Base-by-base conservation (phyloP, 2,888 invertebrate genomes). In the Drosophila bunnanda region DNA sequence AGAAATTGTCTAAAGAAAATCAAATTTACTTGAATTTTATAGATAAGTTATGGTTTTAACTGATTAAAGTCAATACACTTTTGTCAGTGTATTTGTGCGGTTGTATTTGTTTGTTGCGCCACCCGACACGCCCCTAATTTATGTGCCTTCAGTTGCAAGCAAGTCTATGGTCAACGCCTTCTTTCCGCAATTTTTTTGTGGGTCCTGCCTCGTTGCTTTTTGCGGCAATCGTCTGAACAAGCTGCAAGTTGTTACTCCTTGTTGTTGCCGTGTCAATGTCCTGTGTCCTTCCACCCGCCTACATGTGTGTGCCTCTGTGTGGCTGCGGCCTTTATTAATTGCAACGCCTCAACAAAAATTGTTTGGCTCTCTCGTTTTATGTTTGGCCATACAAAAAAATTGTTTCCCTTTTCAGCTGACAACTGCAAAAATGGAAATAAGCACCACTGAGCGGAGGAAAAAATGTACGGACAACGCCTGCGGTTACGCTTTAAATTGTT, bases 261-360 rank as follows among this genome's bases (percentile, higher is more conserved):
- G 54, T 52, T 60, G 66, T 62, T 70, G 68, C 66, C 84, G 56
- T 83, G 88, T 78, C 78, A 84, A 79, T 87, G 84, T 73, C 73
- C 84, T 76, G 46, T 25, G 64, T 43, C 59, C 46, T 69, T 62
- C 55, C 67, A 54, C 65, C 17, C 34, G 34, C 50, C 50, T 34
- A 52, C 50, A 52, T 34, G 20, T 34, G 20, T 20, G 15, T 43
- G 38, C 32, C n/a, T 60, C 56, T 56, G 46, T 53, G 78, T 76
- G 75, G 44, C 34, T 78, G 80, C 75, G 88, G 76, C 75, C 78
- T 81, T 83, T 86, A 85, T 88, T 85, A 85, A 85, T 85, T 88
- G 85, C 83, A 83, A 86, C 86, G 85, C 88, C 88, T 88, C 86
- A 82, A 81, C 86, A 55, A 83, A 66, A 82, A 83, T 81, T 78